Conservation (phyloP, 2,113 vertebrate species). For the Percopsis transmontana region DNA sequence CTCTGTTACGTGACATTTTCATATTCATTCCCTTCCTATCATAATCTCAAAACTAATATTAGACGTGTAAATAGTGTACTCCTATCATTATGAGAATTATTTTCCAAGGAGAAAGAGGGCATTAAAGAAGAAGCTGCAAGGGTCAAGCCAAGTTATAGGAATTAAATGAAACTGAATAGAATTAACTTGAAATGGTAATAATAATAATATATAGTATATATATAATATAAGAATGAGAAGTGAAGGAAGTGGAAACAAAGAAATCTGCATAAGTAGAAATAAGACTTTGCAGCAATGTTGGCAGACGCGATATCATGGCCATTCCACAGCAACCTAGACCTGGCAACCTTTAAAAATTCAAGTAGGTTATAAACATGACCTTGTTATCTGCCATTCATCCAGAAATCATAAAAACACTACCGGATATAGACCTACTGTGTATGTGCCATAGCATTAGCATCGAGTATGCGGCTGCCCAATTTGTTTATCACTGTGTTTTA, state of each 20-base stretch:
- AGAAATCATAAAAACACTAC: constrained; percentile 23
- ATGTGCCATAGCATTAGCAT: constrained; percentile 30
- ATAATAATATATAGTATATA: no score
- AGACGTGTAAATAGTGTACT: constrained; percentile 10
- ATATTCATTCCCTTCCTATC: neutral
- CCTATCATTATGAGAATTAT: neutral
- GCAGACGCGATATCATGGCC: neutral
- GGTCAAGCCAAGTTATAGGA: neutral
- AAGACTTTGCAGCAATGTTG: neutral
- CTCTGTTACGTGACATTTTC: neutral
- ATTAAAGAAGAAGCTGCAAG: constrained; percentile 10
- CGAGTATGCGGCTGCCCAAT: constrained; percentile 19
- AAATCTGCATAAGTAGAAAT: neutral
- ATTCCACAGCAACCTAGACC: constrained; percentile 1
- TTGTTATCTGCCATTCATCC: neutral
- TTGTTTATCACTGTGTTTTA: constrained; percentile 48
- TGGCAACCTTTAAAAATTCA: constrained; percentile 8
- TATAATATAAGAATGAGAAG: neutral
- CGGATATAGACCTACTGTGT: constrained; percentile 30
- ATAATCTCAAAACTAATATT: constrained; percentile 1
- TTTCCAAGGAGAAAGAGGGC: constrained; percentile 1
- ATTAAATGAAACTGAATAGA: neutral
- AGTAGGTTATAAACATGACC: constrained; percentile 36
- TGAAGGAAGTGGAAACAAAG: neutral
- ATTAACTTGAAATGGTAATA: neutral